phyloP scores from a whole-genome alignment of 2,113 vertebrate genomes.

The Hemiscyllium ocellatum region DNA sequence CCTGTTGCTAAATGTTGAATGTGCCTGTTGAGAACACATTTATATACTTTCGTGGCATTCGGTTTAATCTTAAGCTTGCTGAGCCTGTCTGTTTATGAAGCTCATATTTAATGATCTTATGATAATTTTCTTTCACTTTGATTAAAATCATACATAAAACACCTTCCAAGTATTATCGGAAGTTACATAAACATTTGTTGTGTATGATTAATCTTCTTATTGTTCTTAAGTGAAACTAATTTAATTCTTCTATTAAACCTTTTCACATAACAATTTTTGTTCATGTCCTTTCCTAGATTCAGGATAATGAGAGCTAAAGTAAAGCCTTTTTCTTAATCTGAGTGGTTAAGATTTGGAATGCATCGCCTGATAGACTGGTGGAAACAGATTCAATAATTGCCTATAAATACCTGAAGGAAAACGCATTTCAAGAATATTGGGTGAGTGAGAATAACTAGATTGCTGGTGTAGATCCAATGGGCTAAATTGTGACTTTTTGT shows the following conservation, averaged over 20 bases:
- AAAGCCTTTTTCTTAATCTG: background rate
- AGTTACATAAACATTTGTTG: background rate
- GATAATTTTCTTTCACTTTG: background rate
- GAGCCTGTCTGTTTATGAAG: background rate
- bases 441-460: background rate
- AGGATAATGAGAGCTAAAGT: background rate
- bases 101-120: background rate
- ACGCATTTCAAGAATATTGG: background rate
- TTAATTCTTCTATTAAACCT: background rate
- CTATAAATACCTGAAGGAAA: background rate
- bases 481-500: background rate
- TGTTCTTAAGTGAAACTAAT: background rate
- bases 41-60: background rate
- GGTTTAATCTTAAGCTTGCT: background rate
- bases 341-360: background rate
- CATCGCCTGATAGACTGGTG: background rate
- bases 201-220: background rate
- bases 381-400: background rate
- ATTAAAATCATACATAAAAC: background rate
- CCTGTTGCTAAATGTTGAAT: background rate
- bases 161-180: background rate
- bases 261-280: background rate
- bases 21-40: conserved; percentile 15
- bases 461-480: background rate
- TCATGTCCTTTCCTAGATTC: background rate